Evolutionary conservation across 2,797 vertebrate genomes (phyloP), one percentile per base, ranked within the genome.

Genomic region (Chaetodon trifasciatus): DNA sequence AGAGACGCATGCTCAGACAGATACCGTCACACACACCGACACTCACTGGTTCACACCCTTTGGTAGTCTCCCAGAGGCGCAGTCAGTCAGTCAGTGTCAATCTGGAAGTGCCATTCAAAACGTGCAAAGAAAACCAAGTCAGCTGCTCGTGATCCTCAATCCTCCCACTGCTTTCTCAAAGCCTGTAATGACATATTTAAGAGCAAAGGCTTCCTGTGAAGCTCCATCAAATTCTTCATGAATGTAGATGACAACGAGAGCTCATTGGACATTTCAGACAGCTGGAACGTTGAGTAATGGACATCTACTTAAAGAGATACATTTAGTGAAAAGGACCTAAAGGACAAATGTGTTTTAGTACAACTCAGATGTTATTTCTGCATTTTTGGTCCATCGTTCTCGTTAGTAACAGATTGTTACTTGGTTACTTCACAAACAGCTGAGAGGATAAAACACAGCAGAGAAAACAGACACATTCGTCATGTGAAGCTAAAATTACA

Each of bases 11-110:
- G 83, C 81, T 86, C 75, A 88, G 77, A 88, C 82, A 82, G 68
- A 81, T 64, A 79, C 61, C 88, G 80, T 82, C 81, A 83, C 76
- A 81, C 79, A 86, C 8, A 11, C 81, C 52, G 16, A 70, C 85
- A 77, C 79, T 81, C 73, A 57, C 76, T 66, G 83, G 80, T 85
- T 87, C 76, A 72, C 81, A 83, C 82, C 78, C 87, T 83, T 86
- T 82, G 69, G 70, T 70, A 57, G 82, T 85, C 79, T 82, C 76
- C 79, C 85, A 75, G 80, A 87, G 81, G 83, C 44, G n/a, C 85
- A 84, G 76, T 84, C 92, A 84, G 74, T 88, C 89, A 89, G 83
- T 89, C 88, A 82, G 42, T 85, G 89, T 91, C 92, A 92, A 88
- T 91, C 86, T 89, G 78, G 57, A 44, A 84, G 82, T 78, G 74